Percentiles rank a stretch among this genome's conserved stretches.
Evolutionary conservation across 2,113 vertebrate genomes (phyloP).

Genomic region (Zosterops lateralis): DNA sequence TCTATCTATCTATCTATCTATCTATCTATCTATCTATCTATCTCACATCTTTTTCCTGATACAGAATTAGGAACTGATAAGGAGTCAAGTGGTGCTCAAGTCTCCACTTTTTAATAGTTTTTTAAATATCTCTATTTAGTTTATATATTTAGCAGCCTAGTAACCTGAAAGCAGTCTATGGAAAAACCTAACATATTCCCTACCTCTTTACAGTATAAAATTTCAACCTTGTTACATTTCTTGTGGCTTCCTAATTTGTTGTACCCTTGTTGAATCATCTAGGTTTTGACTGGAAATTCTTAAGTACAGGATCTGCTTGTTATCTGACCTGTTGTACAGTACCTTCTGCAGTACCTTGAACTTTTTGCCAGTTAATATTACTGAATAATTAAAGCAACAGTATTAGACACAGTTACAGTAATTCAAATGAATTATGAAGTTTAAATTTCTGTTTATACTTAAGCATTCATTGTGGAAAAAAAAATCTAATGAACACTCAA

Average conservation of each 20-base stretch:
- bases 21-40: too few relatives aligned
- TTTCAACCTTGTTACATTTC: background rate
- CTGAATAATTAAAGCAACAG: background rate
- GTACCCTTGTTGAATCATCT: background rate
- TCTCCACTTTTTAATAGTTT: background rate
- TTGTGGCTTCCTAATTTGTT: background rate
- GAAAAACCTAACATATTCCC: background rate
- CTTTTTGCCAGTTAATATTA: background rate
- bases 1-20: too few relatives aligned
- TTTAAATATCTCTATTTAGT: background rate
- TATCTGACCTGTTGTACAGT: background rate
- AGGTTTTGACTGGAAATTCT: background rate
- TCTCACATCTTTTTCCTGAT: background rate
- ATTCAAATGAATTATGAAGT: background rate
- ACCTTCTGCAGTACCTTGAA: background rate
- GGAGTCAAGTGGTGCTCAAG: background rate
- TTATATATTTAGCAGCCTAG: background rate
- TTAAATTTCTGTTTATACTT: background rate
- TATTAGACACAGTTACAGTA: background rate
- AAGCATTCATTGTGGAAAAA: background rate
- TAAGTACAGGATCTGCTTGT: background rate
- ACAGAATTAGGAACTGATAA: background rate
- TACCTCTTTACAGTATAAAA: background rate
- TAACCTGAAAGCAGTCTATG: background rate
- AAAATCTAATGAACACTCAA: background rate